phyloP scores from a whole-genome alignment of 2,888 invertebrate genomes.

The Hyposoter didymator region DNA sequence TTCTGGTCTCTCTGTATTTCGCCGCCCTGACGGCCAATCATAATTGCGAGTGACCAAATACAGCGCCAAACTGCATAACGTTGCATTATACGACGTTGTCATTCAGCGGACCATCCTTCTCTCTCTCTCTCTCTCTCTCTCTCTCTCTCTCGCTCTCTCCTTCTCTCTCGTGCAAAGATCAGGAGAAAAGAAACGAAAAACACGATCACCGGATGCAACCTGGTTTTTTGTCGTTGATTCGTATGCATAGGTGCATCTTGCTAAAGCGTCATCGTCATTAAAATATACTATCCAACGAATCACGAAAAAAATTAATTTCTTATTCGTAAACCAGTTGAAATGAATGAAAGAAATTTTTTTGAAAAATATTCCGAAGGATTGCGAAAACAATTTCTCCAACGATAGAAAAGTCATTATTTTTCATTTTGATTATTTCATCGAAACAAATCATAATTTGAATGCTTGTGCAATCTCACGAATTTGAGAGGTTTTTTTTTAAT shows the following conservation, averaged over 20 bases:
- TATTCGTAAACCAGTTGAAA: neutral
- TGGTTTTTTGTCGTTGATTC: constrained; percentile 74
- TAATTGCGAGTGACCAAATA: constrained; percentile 81
- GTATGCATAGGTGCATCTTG: neutral
- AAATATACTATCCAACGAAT: neutral
- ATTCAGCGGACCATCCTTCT: constrained; percentile 63
- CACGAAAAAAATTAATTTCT: neutral
- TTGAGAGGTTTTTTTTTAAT: neutral
- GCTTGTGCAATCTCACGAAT: neutral
- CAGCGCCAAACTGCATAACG: constrained; percentile 78
- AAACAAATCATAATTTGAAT: neutral
- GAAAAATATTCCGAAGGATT: neutral
- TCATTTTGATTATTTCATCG: neutral
- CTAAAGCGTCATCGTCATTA: neutral
- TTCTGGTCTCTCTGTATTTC: constrained; percentile 70
- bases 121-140: constrained; percentile 4
- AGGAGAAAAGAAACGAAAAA: constrained; percentile 65
- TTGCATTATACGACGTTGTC: constrained; percentile 79
- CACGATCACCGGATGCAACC: constrained; percentile 76
- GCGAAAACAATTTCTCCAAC: neutral
- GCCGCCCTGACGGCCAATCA: constrained; percentile 76
- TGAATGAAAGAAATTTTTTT: neutral
- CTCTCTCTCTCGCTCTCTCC: neutral
- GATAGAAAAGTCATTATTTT: neutral
- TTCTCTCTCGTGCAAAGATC: constrained; percentile 32